phyloP scores from a whole-genome alignment of 1,140 invertebrate genomes.

The Sogatella furcifera region DNA sequence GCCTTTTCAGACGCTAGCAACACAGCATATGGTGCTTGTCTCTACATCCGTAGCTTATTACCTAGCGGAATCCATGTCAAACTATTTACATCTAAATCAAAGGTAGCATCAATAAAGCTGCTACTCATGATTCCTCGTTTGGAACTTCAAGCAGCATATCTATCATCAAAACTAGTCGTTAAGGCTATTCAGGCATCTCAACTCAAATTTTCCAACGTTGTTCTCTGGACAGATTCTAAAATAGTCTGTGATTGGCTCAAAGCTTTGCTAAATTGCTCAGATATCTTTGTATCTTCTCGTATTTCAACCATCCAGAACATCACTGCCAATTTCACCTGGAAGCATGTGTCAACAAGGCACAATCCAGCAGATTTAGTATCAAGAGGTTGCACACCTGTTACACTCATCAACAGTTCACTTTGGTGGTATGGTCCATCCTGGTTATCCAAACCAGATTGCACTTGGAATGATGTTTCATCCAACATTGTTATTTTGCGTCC shows the following conservation, averaged over 20 bases:
- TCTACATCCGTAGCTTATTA: neutral
- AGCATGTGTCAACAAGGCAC: neutral
- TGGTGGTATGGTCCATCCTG: too few species aligned
- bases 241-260: neutral
- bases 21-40: neutral
- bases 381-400: neutral
- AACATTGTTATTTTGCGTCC: too few species aligned
- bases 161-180: neutral
- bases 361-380: neutral
- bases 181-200: neutral
- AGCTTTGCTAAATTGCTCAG: neutral
- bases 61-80: too few species aligned
- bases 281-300: neutral
- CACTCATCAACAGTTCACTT: neutral
- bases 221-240: neutral
- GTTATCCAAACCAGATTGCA: too few species aligned
- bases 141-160: neutral
- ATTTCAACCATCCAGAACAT: neutral
- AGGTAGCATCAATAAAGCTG: too few species aligned
- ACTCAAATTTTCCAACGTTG: neutral
- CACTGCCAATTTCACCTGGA: neutral
- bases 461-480: too few species aligned
- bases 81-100: too few species aligned
- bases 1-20: neutral
- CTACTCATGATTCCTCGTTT: neutral